Conservation (phyloP, 2,113 vertebrate species). For the Nyctereutes procyonoides region DNA sequence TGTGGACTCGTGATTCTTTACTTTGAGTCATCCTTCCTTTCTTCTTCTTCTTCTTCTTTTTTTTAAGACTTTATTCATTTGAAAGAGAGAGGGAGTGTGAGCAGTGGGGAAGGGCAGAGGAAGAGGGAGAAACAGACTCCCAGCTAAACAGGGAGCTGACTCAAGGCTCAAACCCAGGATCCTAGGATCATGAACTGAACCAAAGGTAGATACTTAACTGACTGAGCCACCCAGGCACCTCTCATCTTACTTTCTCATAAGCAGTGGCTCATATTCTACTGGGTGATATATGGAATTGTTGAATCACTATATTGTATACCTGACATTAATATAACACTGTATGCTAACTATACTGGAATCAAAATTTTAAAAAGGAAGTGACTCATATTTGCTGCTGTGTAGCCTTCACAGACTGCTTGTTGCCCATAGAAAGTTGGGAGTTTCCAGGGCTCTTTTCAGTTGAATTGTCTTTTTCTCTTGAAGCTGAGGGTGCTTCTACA, state of each 20-base stretch:
- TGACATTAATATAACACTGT: background rate
- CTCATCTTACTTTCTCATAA: background rate
- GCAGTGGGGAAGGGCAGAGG: background rate
- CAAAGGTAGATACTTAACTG: background rate
- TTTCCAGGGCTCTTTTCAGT: background rate
- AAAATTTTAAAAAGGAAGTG: background rate
- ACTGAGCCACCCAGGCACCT: background rate
- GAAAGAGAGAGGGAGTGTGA: background rate
- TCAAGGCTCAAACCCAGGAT: background rate
- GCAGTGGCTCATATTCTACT: background rate
- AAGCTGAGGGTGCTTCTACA: background rate
- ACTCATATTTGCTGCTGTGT: background rate
- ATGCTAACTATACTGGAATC: background rate
- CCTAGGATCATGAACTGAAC: background rate
- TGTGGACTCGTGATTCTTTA: background rate
- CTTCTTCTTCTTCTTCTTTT: background rate
- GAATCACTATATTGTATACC: background rate
- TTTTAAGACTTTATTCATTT: background rate
- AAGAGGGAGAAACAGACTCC: background rate
- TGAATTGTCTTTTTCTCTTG: background rate
- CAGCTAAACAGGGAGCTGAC: background rate
- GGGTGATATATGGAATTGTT: background rate
- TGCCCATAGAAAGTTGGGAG: background rate
- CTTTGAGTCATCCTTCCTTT: background rate
- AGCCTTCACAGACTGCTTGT: background rate